phyloP scores from a whole-genome alignment of 2,888 invertebrate species.

The Mesorhabditis spiculigera region DNA sequence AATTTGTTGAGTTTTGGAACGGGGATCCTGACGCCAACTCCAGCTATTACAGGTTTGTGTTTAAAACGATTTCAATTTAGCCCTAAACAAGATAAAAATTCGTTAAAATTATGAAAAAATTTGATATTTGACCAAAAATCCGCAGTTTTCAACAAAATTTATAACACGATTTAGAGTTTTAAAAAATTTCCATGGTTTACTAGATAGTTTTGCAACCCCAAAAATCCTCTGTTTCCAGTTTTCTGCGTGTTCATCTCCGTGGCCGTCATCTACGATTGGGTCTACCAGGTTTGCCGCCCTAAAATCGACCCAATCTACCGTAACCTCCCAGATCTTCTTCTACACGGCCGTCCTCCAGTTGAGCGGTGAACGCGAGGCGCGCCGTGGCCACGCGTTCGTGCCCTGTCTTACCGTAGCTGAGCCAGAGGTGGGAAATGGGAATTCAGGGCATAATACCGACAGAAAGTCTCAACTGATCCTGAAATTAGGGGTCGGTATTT shows the following conservation, averaged over 20 bases:
- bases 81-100: no score
- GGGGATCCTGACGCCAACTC: slow-evolving; percentile 56
- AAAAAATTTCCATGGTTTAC: no score
- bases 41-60: slow-evolving; percentile 37
- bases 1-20: slow-evolving; percentile 55
- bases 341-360: slow-evolving; percentile 54
- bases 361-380: slow-evolving; percentile 48
- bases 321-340: slow-evolving; percentile 46
- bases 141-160: no score
- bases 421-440: background rate
- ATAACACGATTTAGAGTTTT: no score
- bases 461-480: no score
- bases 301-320: background rate
- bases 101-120: background rate
- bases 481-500: no score
- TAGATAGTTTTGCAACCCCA: no score
- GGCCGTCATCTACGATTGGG: slow-evolving; percentile 53
- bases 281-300: slow-evolving; percentile 36
- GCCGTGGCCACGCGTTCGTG: slow-evolving; percentile 45
- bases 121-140: background rate
- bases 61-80: no score
- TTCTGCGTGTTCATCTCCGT: slow-evolving; percentile 56
- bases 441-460: background rate
- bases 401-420: slow-evolving; percentile 38
- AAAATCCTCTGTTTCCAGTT: slow-evolving; percentile 23